Evolutionary conservation across 2,888 invertebrate species (phyloP), one percentile per base, ranked within the genome.

Genomic region (Dicyrtoma fusca): DNA sequence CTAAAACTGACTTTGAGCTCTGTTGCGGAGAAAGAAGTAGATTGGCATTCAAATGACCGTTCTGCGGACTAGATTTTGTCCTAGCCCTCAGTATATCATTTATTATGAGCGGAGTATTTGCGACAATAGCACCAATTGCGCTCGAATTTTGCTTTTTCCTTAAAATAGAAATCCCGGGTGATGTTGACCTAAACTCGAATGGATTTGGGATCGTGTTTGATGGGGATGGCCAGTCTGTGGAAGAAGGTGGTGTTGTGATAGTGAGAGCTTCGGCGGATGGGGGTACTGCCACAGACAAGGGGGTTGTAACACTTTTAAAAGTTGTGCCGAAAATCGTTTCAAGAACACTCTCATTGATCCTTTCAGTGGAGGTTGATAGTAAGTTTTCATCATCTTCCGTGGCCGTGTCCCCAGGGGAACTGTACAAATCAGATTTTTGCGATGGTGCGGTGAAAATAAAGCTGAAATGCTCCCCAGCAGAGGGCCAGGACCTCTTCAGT

Each of bases 391-490:
- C 11, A 25, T 23, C n/a, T 59, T 2, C 13, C 10, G 26, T 59
- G 23, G 23, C 6, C 25, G 62, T 44, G 17, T 62, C 44, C 42
- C n/a, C 21, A 42, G 1, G 23, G 19, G 10, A 34, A 19, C 42
- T 34, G n/a, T n/a, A n/a, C n/a, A 34, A 19, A 6, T 63, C 59
- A 10, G 34, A 8, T 34, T 8, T 34, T n/a, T n/a, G n/a, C 34
- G 34, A 8, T 34, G 34, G 34, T 8, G 4, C 34, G 5, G 69
- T 69, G 34, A 74, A 78, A 10, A 77, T 74, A 68, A 79, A 79
- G 69, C 77, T 77, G 63, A 79, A 79, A 53, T 79, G 76, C 47
- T 79, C 79, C 45, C 75, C 74, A 47, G 77, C 79, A 1, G 75
- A 74, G 8, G 79, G 79, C 79, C 79, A 79, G n/a, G 79, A 76